Conservation (phyloP, 2,888 invertebrate species). For the Horisme vitalbata region DNA sequence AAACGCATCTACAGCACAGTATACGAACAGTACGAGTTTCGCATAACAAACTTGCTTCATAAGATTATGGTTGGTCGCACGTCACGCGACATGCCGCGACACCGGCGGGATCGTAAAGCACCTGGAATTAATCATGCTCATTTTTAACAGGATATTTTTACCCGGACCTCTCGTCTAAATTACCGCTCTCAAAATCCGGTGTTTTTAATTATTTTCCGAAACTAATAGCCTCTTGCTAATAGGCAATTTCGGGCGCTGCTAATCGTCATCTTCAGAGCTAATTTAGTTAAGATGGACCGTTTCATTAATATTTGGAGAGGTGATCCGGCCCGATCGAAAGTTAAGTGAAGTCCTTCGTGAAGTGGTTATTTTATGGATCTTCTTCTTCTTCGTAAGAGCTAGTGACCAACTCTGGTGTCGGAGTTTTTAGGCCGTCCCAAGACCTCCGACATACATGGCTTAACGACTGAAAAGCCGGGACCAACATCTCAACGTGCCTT, state of each 20-base stretch:
- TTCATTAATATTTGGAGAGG: constrained; percentile 14
- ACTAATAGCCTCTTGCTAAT: constrained; percentile 39
- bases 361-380: too few species aligned
- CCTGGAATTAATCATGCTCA: constrained; percentile 39
- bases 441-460: too few species aligned
- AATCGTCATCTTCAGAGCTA: constrained; percentile 29
- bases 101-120: neutral
- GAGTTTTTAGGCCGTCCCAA: too few species aligned
- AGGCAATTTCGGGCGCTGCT: constrained; percentile 25
- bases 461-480: too few species aligned
- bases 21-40: too few species aligned
- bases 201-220: constrained; percentile 52
- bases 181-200: constrained; percentile 36
- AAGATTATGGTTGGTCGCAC: too few species aligned
- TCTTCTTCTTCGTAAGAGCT: too few species aligned
- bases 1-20: too few species aligned
- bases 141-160: constrained; percentile 38
- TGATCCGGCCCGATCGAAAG: constrained; percentile 2
- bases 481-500: too few species aligned
- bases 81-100: neutral
- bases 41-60: too few species aligned
- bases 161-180: constrained; percentile 39
- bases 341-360: neutral
- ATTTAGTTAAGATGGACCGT: constrained; percentile 27
- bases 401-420: too few species aligned